Evolutionary conservation across 1,140 invertebrate species (phyloP), one percentile per base, ranked within the genome.

Genomic region (Zaprionus inermis): DNA sequence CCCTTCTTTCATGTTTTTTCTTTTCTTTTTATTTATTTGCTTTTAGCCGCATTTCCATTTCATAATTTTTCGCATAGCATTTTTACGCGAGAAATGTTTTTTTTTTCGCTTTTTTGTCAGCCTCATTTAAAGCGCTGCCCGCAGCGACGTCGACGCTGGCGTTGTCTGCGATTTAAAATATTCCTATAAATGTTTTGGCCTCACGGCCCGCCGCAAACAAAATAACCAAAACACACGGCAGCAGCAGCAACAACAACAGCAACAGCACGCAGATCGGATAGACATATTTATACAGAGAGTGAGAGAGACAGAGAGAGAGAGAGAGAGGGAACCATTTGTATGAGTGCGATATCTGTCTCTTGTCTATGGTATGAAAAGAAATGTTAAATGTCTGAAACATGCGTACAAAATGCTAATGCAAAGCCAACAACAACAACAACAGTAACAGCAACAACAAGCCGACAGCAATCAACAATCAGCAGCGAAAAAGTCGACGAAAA

Each of bases 311-410:
- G 3, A 58, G 10, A 64, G n/a, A 44, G 5, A 44, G 24, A 28
- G 24, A 51, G 49, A 16, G 36, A 38, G 4, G 5, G 36, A 38
- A 5, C 14, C 14, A 44, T 2, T 9, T 66, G 14, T 82, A 55
- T 76, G 82, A 74, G 77, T 75, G 79, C 78, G 82, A 81, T 88
- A 79, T 88, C 65, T 86, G 83, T 86, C 83, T 60, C 58, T 76
- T 74, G 82, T 81, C 82, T 81, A 81, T 75, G 68, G 22, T 68
- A 82, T 60, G 77, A 68, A 83, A 66, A 64, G 36, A 83, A 78
- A 80, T 84, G 81, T 84, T 84, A 84, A 84, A 84, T 84, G 74
- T 75, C 81, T 78, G 71, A 84, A 83, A 84, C 81, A 84, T 85
- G 81, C 81, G 78, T 85, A 81, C 78, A 85, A 84, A 81, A 85